Evolutionary conservation across 2,797 vertebrate species (phyloP), one percentile per base, ranked within the genome.

Genomic region (Poecilia wingei): DNA sequence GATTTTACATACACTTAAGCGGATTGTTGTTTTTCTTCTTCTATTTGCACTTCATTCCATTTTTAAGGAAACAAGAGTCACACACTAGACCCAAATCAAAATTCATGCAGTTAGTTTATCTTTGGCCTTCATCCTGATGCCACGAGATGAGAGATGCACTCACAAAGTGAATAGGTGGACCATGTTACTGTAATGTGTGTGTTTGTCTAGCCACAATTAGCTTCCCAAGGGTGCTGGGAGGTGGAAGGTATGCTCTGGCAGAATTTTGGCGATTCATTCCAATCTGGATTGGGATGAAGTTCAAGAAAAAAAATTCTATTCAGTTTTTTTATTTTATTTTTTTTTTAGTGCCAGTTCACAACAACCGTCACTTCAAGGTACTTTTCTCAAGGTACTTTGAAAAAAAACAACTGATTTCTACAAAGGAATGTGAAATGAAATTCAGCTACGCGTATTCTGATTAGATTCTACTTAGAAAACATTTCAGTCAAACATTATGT

Each of bases 31-130:
- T 73, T 82, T 79, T 41, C 6, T 86, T 80, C 41, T 47, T 3
- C 14, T 57, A 41, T 41, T 75, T 75, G 75, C 66, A 7, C 77
- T 73, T 77, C 84, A 83, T 74, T 85, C 78, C 86, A 85, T 90
- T 14, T 47, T 31, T 59, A 82, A 80, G 77, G 72, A 80, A 78
- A 83, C 66, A 74, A 72, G 85, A 82, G 85, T 78, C 20, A 47
- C 89, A 93, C 92, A 93, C 91, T 91, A 92, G 79, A 81, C 80
- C 86, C 90, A 88, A 91, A 93, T 92, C 87, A 89, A 91, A 90
- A 91, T 89, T 85, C 82, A 79, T 91, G 91, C 90, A 90, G 92
- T 90, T 88, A 90, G 84, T 92, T 93, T 91, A 88, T 87, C 88
- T 87, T 84, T 80, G 87, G 90, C 88, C 91, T 92, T 93, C 87